Base-by-base conservation (phyloP, 2,888 invertebrate species). In the Drosophila peninsularis region DNA sequence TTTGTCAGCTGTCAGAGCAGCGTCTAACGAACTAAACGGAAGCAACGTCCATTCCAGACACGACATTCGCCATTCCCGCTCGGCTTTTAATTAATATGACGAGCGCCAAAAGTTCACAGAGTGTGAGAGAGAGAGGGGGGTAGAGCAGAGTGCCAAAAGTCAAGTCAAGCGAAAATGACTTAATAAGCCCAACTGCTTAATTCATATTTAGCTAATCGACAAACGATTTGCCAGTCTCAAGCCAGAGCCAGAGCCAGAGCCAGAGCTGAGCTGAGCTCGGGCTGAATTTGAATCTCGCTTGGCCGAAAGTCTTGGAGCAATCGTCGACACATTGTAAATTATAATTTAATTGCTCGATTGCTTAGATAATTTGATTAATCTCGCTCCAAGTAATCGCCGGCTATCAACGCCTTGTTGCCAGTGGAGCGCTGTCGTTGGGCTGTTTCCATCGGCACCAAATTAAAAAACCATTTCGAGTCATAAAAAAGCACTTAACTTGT, bases 401-500 rank as follows among this genome's bases (percentile, higher is more conserved):
- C 81, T 80, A 78, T 80, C 80, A 80, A 81, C 80, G 64, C 73
- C 81, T 81, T 50, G 77, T 64, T 78, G 61, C 58, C 45, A 42
- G 21, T 27, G 34, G 34, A 13, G 13, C 24, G 24, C 7, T 24
- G 21, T 45, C 44, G 53, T 37, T 37, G 34, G 42, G 44, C 37
- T 61, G 45, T 70, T 70, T 80, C 84, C 88, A 78, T 90, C 88
- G 82, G 76, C 90, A 89, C 77, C 78, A 84, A 88, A 90, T 90
- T 90, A 90, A 90, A 90, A 90, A 90, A 60, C 82, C 84, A 90
- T 90, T 90, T 76, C 70, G 64, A 81, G 62, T 83, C 87, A 89
- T 90, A 90, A 90, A 89, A 90, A 90, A 80, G 82, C 90, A 90
- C 90, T 90, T 84, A 85, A 85, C 78, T 82, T 75, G 84, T 87